Conservation (phyloP, 92 coral and sea anemone genomes). For the Scolanthus callimorphus region DNA sequence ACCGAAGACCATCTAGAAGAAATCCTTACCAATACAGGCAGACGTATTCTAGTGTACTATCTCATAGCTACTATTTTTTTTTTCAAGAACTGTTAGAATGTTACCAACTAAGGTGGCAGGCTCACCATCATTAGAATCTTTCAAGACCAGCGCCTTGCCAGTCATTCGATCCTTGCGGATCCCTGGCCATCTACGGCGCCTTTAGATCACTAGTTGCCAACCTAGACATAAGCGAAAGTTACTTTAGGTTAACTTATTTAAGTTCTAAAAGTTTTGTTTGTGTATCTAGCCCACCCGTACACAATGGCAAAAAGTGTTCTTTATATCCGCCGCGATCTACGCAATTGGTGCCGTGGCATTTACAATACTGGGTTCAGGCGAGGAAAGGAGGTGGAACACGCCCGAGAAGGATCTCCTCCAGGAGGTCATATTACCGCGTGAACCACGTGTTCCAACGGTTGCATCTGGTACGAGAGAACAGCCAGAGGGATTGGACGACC, state of each 20-base stretch:
- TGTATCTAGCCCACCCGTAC: conserved; percentile 81
- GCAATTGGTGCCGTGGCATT: conserved; percentile 60
- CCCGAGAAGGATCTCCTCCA: conserved; percentile 43
- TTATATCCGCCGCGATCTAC: conserved; percentile 67
- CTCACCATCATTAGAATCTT: too few relatives aligned
- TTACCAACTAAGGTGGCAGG: too few relatives aligned
- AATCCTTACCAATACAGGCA: too few relatives aligned
- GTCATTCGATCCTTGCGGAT: too few relatives aligned
- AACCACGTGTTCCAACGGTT: conserved; percentile 16
- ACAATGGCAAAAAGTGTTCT: conserved; percentile 94
- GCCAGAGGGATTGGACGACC: neutral
- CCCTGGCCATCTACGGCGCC: too few relatives aligned
- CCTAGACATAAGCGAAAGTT: neutral
- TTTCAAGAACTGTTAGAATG: too few relatives aligned
- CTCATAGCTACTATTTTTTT: too few relatives aligned
- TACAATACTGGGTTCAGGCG: conserved; percentile 54
- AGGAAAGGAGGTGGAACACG: conserved; percentile 85
- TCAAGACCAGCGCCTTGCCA: too few relatives aligned
- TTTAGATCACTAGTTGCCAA: too few relatives aligned
- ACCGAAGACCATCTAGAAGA: too few relatives aligned
- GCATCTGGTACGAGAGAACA: neutral
- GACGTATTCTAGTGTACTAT: too few relatives aligned
- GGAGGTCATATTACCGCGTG: conserved; percentile 26
- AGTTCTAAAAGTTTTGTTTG: too few relatives aligned
- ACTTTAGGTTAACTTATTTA: neutral